Evolutionary conservation across 1,140 invertebrate genomes (phyloP), one percentile per base, ranked within the genome.

Genomic region (Teleogryllus occipitalis): DNA sequence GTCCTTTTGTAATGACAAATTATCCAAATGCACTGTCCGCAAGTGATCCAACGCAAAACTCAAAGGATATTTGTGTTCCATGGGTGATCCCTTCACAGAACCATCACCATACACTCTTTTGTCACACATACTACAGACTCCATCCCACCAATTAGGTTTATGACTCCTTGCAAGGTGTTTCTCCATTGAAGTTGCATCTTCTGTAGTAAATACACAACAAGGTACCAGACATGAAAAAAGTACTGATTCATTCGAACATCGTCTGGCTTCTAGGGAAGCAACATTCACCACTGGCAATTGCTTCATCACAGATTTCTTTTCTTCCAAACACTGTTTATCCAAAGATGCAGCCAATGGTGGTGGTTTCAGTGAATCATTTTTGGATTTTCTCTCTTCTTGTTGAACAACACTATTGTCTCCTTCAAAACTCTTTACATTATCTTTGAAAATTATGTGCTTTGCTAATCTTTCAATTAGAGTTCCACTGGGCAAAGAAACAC

Each of bases 91-190:
- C 10, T 10, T 10, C 10, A 65, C 1, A 10, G 54, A 14, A 10
- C 18, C 54, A 18, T 18, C 54, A 14, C 54, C 54, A 65, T 14
- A 65, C 10, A 65, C 54, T 14, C 54, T 10, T 18, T 18, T 10
- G 46, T 47, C 76, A 74, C 78, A 78, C 15, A 39, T 22, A 12
- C 14, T 18, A 15, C 78, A 78, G 22, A 65, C 22, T 10, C 79
- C 79, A 54, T 79, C 74, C 79, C 79, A 79, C 22, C 47, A 22
- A 10, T 21, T 7, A 79, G 46, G 8, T 76, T 49, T 48, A 54
- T 79, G 79, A 0, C 10, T 75, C 8, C 22, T 21, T 47, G 27
- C 74, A 15, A 74, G 15, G 21, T 79, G 79, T 7, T 12, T 39
- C 49, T 46, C 74, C 73, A 79, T 74, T 7, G 8, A 7, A 8